phyloP scores from a whole-genome alignment of 2,888 invertebrate genomes.

The Exocentrus adspersus region DNA sequence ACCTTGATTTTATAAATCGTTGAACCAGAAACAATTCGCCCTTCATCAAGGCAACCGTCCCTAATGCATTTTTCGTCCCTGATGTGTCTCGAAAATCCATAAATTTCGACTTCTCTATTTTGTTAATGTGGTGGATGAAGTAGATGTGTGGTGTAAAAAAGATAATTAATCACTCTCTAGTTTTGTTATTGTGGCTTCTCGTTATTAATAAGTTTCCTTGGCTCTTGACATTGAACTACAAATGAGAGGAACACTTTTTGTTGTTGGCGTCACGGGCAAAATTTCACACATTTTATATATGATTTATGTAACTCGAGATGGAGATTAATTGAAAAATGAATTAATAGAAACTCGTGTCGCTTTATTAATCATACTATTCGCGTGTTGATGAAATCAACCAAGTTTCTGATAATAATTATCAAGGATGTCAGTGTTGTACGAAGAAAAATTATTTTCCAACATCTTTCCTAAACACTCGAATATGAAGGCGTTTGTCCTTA shows the following conservation, averaged over 20 bases:
- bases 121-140: conserved; percentile 16
- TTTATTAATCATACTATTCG: no score
- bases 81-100: conserved; percentile 8
- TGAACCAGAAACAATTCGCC: conserved; percentile 19
- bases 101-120: conserved; percentile 17
- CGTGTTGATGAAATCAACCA: no score
- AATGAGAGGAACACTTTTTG: conserved; percentile 2
- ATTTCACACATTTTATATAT: neutral
- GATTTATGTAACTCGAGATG: neutral
- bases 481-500: no score
- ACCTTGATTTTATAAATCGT: conserved; percentile 24
- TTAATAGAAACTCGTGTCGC: no score
- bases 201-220: conserved; percentile 9
- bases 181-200: conserved; percentile 9
- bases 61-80: conserved; percentile 23
- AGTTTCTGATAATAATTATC: no score
- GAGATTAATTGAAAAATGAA: no score
- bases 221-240: conserved; percentile 17
- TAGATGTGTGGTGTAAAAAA: conserved; percentile 5
- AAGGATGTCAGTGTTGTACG: no score
- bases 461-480: no score
- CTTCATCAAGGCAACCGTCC: conserved; percentile 12
- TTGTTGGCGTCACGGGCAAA: neutral
- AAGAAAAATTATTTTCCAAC: no score
- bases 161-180: conserved; percentile 17